Conservation (phyloP, 2,888 invertebrate species). For the Siphonodentalium dalli region DNA sequence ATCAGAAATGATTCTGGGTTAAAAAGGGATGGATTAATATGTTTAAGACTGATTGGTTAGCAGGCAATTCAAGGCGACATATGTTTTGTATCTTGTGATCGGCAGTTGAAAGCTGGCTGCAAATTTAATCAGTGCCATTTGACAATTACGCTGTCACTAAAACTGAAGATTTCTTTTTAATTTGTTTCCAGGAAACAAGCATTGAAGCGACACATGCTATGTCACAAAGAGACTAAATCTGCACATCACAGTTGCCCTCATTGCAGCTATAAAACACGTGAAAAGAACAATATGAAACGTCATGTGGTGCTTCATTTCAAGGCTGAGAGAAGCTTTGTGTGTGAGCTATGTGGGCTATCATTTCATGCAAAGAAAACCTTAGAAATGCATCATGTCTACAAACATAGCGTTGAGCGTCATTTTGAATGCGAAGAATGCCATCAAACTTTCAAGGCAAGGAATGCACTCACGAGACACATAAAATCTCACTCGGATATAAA, state of each 20-base stretch:
- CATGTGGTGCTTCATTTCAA: constrained; percentile 60
- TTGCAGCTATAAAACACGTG: constrained; percentile 60
- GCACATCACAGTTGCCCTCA: constrained; percentile 55
- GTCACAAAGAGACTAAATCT: constrained; percentile 49
- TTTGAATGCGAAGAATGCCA: constrained; percentile 54
- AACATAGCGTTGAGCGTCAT: constrained; percentile 58
- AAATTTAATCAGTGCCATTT: too few relatives aligned
- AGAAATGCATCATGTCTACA: constrained; percentile 61
- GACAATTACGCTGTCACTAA: neutral
- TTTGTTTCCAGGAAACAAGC: constrained; percentile 46
- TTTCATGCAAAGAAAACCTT: constrained; percentile 63
- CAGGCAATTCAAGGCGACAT: neutral
- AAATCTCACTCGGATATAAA: constrained; percentile 38
- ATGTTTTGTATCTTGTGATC: neutral
- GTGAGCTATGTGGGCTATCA: constrained; percentile 63
- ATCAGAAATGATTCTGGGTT: neutral
- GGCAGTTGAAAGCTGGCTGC: too few relatives aligned
- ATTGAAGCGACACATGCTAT: constrained; percentile 50
- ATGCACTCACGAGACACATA: constrained; percentile 39
- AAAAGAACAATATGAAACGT: constrained; percentile 57
- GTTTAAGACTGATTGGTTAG: neutral
- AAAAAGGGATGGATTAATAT: neutral
- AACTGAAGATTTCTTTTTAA: neutral
- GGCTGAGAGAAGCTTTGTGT: constrained; percentile 57
- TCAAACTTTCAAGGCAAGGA: constrained; percentile 49